A percentile compares a stretch with the other conserved stretches of the same genome.
Evolutionary conservation across 2,888 invertebrate genomes (phyloP).

Genomic region (Drosophila leonis): DNA sequence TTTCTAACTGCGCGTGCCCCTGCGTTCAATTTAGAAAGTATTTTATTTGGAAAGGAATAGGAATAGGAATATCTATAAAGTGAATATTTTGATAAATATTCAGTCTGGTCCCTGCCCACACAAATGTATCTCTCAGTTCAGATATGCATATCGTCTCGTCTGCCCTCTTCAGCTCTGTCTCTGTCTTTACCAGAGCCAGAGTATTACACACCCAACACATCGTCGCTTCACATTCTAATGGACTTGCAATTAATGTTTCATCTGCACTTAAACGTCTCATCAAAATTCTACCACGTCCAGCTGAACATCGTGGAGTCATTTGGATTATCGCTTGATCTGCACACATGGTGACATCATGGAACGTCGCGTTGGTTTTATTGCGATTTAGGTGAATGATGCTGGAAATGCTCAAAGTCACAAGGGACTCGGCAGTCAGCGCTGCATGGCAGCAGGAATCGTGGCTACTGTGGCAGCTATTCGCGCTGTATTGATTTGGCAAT

Average conservation of each 20-base stretch:
- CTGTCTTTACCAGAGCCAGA: neutral
- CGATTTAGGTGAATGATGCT: slow-evolving; percentile 16
- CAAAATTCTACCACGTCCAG: slow-evolving; percentile 16
- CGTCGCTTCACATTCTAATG: slow-evolving; percentile 26
- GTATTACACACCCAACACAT: neutral
- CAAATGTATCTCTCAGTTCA: slow-evolving; percentile 32
- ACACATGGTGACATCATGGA: neutral
- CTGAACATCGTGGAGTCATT: slow-evolving; percentile 12
- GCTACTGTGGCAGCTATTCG: neutral
- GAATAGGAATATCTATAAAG: too few relatives aligned
- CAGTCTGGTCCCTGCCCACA: neutral
- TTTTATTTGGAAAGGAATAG: neutral
- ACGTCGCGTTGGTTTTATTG: slow-evolving; percentile 11
- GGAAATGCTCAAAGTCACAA: slow-evolving; percentile 44
- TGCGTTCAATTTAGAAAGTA: slow-evolving; percentile 28
- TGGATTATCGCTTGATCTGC: slow-evolving; percentile 10
- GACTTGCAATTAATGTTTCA: slow-evolving; percentile 29
- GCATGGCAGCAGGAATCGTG: neutral
- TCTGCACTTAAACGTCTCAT: slow-evolving; percentile 23
- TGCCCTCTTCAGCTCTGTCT: neutral
- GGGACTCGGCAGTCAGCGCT: slow-evolving; percentile 31
- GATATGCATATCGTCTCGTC: neutral
- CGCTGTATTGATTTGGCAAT: neutral
- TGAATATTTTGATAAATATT: slow-evolving; percentile 1
- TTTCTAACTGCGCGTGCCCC: slow-evolving; percentile 42